Evolutionary conservation across 2,888 invertebrate species (phyloP).

Genomic region (Entomobrya multifasciata): DNA sequence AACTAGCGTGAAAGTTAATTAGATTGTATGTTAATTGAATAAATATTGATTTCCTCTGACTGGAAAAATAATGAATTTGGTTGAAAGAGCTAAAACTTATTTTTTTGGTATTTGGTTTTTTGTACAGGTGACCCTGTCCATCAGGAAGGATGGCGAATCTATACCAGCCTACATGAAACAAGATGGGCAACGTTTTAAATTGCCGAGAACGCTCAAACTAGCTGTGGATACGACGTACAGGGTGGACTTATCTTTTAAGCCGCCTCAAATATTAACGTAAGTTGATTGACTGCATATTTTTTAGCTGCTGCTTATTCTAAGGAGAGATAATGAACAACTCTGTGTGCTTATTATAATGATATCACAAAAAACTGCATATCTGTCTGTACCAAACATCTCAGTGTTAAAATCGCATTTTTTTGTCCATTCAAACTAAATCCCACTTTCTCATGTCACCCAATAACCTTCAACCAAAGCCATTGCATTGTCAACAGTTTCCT

Average conservation of each 20-base stretch:
- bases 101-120: conserved; percentile 48
- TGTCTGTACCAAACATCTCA: too few relatives aligned
- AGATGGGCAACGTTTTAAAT: conserved; percentile 84
- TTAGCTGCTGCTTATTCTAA: too few relatives aligned
- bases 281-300: too few relatives aligned
- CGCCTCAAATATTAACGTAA: conserved; percentile 83
- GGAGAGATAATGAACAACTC: too few relatives aligned
- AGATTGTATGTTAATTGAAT: too few relatives aligned
- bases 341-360: too few relatives aligned
- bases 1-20: too few relatives aligned
- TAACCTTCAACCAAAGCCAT: too few relatives aligned
- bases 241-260: conserved; percentile 83
- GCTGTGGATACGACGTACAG: conserved; percentile 82
- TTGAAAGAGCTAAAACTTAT: not conserved
- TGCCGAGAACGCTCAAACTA: conserved; percentile 83
- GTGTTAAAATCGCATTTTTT: not conserved
- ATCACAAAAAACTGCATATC: not conserved
- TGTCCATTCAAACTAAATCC: conserved; percentile 6
- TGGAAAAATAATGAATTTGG: too few relatives aligned
- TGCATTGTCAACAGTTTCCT: too few relatives aligned
- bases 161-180: conserved; percentile 84
- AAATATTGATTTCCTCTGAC: too few relatives aligned
- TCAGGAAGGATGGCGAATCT: conserved; percentile 83
- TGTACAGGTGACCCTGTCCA: conserved; percentile 82
- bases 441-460: not conserved